Base-by-base conservation (phyloP, 2,113 vertebrate species). In the Athene noctua region DNA sequence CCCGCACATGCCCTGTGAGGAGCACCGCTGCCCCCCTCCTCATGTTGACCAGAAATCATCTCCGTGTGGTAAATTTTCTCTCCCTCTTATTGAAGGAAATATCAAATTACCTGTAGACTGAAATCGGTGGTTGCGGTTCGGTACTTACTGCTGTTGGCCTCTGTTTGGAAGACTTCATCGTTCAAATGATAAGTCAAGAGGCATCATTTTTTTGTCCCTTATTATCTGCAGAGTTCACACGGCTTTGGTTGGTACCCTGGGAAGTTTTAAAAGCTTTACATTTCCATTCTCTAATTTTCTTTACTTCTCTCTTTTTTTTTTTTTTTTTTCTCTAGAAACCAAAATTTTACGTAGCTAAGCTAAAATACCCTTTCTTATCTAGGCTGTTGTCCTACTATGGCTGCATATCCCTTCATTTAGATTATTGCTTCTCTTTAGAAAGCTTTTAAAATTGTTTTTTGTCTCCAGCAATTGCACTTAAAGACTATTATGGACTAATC, bases 11-110 rank as follows among this genome's bases (percentile, higher is more conserved):
- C 15, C 68, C 70, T 2, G 0, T 25, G 11, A 36, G 49, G 49
- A 36, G 6, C n/a, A 36, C 10, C 1, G 0, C 47, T 23, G 15
- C 47, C 55, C n/a, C 36, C 18, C 36, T 30, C 17, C 54, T 13
- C 25, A 5, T 10, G 30, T 4, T 40, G 22, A 12, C 67, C n/a
- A 7, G 23, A 6, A 23, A 29, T 25, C 44, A 6, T 17, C 38
- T 36, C 34, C 5, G 0, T 2, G 44, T 0, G 1, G 38, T 2
- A 13, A 18, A 27, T 25, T 30, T 11, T 30, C 29, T 25, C 19
- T 75, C 19, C 38, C 20, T n/a, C 44, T 47, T 13, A 16, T 7
- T 36, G 54, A 34, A 54, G 67, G 38, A 77, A 75, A 47, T 15
- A 18, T 0, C 23, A 3, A 5, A 47, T 63, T 15, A 12, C 38